phyloP scores from a whole-genome alignment of 2,113 vertebrate species.

The Muntiacus muntjak region DNA sequence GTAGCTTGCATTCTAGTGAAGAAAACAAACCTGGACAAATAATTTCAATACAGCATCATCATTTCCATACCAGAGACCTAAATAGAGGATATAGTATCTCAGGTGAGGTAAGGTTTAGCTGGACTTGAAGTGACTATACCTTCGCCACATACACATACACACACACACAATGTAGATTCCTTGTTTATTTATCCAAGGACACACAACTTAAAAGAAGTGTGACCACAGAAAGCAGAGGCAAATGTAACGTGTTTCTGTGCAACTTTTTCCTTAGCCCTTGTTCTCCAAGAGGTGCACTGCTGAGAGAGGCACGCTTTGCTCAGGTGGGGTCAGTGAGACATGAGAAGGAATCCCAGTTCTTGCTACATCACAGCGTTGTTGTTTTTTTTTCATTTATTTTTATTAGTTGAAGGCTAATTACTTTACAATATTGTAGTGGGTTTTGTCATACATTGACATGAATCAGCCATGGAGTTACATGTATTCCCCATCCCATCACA shows the following conservation, averaged over 20 bases:
- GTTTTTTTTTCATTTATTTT: too few relatives aligned
- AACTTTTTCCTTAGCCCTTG: background rate
- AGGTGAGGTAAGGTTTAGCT: background rate
- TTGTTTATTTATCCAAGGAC: conserved; percentile 18
- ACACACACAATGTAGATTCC: background rate
- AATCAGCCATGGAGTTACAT: too few relatives aligned
- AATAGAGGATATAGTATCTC: background rate
- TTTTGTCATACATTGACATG: too few relatives aligned
- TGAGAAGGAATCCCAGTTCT: conserved; percentile 4
- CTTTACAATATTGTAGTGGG: too few relatives aligned
- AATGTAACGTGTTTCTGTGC: background rate
- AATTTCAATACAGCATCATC: background rate
- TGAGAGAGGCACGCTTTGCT: background rate
- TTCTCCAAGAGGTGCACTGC: background rate
- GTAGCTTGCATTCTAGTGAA: background rate
- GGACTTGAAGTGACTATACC: background rate
- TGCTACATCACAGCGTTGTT: background rate
- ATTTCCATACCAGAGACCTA: background rate
- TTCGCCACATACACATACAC: fast-evolving
- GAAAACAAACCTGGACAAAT: background rate
- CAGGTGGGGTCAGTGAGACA: background rate
- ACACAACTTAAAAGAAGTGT: background rate
- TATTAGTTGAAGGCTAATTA: too few relatives aligned
- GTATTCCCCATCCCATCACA: background rate
- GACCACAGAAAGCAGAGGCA: background rate